Base-by-base conservation (phyloP, 2,113 vertebrate species). In the Macheiramphus alcinus region DNA sequence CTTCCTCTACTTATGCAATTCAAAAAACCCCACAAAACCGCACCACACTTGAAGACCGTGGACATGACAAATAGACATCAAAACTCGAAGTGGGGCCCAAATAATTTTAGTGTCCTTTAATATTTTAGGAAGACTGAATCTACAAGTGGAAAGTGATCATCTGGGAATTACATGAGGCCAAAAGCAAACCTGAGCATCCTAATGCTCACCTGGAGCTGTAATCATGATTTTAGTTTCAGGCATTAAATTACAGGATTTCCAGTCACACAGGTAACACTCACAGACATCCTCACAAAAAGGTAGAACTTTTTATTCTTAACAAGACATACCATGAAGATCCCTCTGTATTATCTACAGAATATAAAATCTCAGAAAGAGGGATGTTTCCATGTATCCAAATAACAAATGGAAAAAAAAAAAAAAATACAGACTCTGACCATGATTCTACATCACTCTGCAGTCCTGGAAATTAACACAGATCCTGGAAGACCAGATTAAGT, bases 201-300 rank as follows among this genome's bases (percentile, higher is more conserved):
- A 15, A 10, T 0, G 0, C n/a, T 56, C 16, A 5, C 1, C 12
- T 7, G 61, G 59, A 68, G 73, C 34, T 62, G 43, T 25, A 6
- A 47, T 53, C 22, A 5, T 31, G 16, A 53, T 53, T 31, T 53
- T 29, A 7, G 12, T 29, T 50, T 55, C 67, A 71, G 71, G 40
- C 31, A 8, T 38, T 29, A 25, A 26, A 29, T 10, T 18, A 21
- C 45, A 32, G 34, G 18, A n/a, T 55, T 62, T 59, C 48, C 53
- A 74, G 11, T 19, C 61, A 50, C 73, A 48, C 38, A 80, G 82
- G 38, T 27, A n/a, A 61, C 16, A 11, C 81, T 79, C 40, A 23
- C 48, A 74, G 75, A 38, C 36, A 14, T 17, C 80, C 76, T 83
- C 67, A 66, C 62, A 67, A 80, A 92, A 91, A 91, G 56, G 61